Evolutionary conservation across 2,113 vertebrate species (phyloP).

Genomic region (Ceuthmochares aereus): DNA sequence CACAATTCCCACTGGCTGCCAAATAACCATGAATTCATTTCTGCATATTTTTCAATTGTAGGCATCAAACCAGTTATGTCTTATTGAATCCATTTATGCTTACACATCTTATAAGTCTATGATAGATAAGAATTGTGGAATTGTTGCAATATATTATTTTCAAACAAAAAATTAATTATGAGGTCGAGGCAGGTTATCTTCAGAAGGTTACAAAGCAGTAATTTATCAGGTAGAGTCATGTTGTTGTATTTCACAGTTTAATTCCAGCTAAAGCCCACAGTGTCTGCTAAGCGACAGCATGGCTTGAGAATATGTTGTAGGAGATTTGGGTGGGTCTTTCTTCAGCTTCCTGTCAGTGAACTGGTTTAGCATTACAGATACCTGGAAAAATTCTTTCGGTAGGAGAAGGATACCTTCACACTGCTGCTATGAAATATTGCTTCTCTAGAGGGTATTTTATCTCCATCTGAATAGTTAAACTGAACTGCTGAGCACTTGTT

Average conservation of each 20-base stretch:
- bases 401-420: background rate
- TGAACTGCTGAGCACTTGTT: background rate
- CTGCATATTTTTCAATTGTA: constrained; percentile 69
- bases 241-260: constrained; percentile 27
- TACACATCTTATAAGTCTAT: constrained; percentile 72
- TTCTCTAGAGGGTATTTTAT: background rate
- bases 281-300: background rate
- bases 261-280: background rate
- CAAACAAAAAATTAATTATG: constrained; percentile 63
- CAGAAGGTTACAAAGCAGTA: background rate
- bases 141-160: constrained; percentile 37
- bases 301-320: background rate
- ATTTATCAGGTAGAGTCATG: constrained; percentile 8
- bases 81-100: constrained; percentile 78
- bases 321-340: background rate
- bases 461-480: constrained; percentile 4
- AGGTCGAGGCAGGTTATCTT: constrained; percentile 31
- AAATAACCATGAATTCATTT: constrained; percentile 80
- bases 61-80: constrained; percentile 77
- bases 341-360: background rate
- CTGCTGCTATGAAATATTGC: background rate
- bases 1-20: constrained; percentile 72
- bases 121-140: constrained; percentile 70
- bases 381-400: background rate
- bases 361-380: background rate